A percentile compares a stretch with the other conserved stretches of the same genome.
Conservation (phyloP, 2,113 vertebrate genomes). For the Megaceryle maxima region DNA sequence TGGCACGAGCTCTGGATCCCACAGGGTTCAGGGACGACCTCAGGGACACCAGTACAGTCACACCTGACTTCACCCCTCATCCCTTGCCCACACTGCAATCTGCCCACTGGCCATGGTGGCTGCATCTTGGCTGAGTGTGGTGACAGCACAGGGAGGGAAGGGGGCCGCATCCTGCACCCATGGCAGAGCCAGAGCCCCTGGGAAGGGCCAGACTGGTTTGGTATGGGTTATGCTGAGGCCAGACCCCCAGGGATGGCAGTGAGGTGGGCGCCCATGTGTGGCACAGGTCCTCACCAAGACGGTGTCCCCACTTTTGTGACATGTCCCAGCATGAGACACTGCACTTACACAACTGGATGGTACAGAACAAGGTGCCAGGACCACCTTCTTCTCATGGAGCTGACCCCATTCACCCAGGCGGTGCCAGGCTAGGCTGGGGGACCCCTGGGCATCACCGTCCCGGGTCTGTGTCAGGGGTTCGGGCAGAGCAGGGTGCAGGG, state of each 20-base stretch:
- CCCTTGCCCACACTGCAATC: neutral
- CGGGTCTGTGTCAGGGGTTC: neutral
- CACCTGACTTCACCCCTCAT: accelerated
- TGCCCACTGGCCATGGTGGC: neutral
- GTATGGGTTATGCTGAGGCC: neutral
- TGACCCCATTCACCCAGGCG: neutral
- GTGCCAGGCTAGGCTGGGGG: neutral
- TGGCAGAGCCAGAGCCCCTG: neutral
- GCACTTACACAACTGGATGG: neutral
- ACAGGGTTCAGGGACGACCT: neutral
- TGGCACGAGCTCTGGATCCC: accelerated
- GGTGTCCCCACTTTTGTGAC: neutral
- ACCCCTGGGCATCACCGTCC: neutral
- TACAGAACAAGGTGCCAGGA: neutral
- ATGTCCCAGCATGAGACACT: neutral
- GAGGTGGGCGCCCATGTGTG: neutral
- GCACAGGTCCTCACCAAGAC: accelerated
- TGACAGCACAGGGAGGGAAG: neutral
- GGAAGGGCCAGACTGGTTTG: neutral
- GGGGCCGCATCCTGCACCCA: neutral
- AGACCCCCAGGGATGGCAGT: too few relatives aligned
- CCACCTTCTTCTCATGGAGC: too few relatives aligned
- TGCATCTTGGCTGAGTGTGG: neutral
- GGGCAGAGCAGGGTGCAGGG: accelerated
- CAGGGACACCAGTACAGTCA: accelerated